Percentiles rank a stretch among this genome's conserved stretches.
phyloP scores from a whole-genome alignment of 2,888 invertebrate genomes.

The Unio pictorum region DNA sequence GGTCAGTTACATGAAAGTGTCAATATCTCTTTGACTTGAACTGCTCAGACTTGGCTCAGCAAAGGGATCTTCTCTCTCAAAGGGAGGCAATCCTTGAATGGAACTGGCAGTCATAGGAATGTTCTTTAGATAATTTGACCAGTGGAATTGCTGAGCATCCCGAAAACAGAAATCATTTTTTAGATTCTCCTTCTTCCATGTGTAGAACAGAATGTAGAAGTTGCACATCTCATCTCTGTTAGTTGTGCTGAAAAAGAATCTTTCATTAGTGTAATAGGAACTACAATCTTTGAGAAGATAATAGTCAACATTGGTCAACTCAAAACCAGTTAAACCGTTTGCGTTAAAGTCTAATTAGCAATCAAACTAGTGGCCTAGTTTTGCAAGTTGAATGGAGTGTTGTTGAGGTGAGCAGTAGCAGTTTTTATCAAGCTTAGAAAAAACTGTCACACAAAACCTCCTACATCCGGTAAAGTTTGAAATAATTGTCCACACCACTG shows the following conservation, averaged over 20 bases:
- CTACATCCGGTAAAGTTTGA: no score
- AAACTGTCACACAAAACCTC: no score
- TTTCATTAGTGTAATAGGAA: no score
- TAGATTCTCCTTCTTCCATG: constrained; percentile 44
- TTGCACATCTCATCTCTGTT: constrained; percentile 68
- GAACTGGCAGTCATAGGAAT: constrained; percentile 51
- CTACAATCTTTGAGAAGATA: neutral
- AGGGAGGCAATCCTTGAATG: constrained; percentile 43
- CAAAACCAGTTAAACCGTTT: no score
- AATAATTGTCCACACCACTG: no score
- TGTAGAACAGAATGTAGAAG: constrained; percentile 65
- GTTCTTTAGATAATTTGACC: constrained; percentile 36
- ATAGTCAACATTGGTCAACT: neutral
- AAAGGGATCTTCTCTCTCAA: constrained; percentile 32
- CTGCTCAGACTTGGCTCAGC: constrained; percentile 6
- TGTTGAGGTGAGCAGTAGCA: no score
- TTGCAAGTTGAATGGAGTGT: no score
- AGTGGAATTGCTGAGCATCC: constrained; percentile 44
- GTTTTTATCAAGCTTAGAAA: no score
- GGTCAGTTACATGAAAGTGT: no score
- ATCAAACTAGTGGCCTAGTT: no score
- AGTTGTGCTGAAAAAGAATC: constrained; percentile 37
- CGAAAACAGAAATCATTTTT: constrained; percentile 50
- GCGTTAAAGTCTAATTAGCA: no score
- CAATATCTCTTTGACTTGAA: no score